Evolutionary conservation across 2,113 vertebrate species (phyloP), one percentile per base, ranked within the genome.

Genomic region (Boulengeromyrus knoepffleri): DNA sequence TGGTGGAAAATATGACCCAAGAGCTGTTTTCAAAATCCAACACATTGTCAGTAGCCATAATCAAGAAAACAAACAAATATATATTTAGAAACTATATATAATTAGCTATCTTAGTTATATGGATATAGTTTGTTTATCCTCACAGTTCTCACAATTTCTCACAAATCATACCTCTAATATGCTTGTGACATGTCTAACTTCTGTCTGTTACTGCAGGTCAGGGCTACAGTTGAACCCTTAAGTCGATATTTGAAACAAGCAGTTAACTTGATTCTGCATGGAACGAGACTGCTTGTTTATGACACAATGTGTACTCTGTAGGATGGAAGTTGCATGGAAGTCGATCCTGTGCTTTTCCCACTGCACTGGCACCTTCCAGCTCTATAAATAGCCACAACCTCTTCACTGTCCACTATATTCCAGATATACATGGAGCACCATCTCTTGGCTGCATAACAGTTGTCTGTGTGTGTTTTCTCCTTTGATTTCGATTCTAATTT

Each of bases 331-430:
- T 31, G 21, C 39, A 15, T 31, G 42, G 58, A n/a, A 49, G 17
- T 39, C 24, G 1, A 45, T 39, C 36, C 88, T 39, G 45, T 77
- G 47, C 62, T 88, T 88, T 62, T 50, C 66, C 58, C 62, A 50
- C 70, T 52, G 17, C 47, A 24, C 88, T 83, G 66, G 49, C 70
- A 27, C 70, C 49, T 89, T 42, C 70, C 70, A 49, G 49, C 12
- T 74, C 70, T 52, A 52, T 89, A 89, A 89, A 89, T 89, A 89
- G 47, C 47, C 31, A 42, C 31, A 19, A 31, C 47, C 46, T 19
- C 47, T 83, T 27, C 66, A 15, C 88, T 36, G 21, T 31, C 47
- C 52, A 9, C 56, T 36, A 2, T 52, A n/a, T 87, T 53, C 27
- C 83, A 47, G 42, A 85, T 39, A 31, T 53, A 47, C 39, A 47